phyloP scores from a whole-genome alignment of 2,888 invertebrate genomes.

The Ligdia adustata region DNA sequence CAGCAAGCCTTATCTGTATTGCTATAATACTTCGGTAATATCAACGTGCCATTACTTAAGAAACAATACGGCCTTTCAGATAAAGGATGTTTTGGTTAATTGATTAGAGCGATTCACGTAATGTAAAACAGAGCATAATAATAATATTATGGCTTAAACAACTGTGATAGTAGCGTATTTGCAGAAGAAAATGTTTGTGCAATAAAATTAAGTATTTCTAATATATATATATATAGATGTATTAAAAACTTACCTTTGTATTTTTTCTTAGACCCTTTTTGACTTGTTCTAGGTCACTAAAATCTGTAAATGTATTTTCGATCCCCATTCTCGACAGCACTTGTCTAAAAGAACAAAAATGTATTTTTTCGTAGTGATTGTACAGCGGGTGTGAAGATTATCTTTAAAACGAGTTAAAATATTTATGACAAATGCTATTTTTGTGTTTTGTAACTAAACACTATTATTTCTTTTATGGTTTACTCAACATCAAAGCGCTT shows the following conservation, averaged over 20 bases:
- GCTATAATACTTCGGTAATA: slow-evolving; percentile 28
- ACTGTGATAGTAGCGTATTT: no score
- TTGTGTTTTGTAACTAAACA: no score
- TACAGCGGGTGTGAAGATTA: no score
- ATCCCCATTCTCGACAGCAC: slow-evolving; percentile 87
- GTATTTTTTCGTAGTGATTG: no score
- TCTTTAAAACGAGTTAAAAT: no score
- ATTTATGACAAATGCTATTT: no score
- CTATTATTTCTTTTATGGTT: no score
- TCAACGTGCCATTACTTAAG: slow-evolving; percentile 20
- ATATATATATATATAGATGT: not conserved
- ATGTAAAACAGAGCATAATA: not conserved
- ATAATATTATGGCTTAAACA: not conserved
- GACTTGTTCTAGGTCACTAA: slow-evolving; percentile 86
- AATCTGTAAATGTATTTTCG: slow-evolving; percentile 90
- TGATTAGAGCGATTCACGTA: slow-evolving; percentile 6
- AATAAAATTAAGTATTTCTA: no score
- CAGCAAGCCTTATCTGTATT: slow-evolving; percentile 33
- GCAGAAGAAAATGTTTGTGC: no score
- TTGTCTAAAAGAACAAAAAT: slow-evolving; percentile 79
- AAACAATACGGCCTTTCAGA: slow-evolving; percentile 30
- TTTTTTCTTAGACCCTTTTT: slow-evolving; percentile 89
- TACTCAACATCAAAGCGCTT: no score
- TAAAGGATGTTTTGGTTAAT: slow-evolving; percentile 45
- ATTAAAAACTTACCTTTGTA: slow-evolving; percentile 88